A percentile compares a stretch with the other conserved stretches of the same genome.
phyloP scores from a whole-genome alignment of 2,797 vertebrate genomes.

The Melanotaenia pygmaea region DNA sequence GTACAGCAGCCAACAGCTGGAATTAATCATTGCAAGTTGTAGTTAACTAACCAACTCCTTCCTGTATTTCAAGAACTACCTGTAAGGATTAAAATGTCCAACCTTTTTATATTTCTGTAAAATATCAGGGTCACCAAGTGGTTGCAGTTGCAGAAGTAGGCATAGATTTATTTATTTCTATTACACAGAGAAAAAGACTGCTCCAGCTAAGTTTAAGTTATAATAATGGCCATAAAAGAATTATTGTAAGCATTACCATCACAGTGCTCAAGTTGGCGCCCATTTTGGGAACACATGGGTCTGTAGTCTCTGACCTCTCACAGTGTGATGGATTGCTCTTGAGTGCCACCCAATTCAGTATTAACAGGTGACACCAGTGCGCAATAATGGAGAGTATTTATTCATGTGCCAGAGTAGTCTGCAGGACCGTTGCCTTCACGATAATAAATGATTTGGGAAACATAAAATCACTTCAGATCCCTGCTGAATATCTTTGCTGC shows the following conservation, averaged over 20 bases:
- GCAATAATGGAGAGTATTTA: not conserved
- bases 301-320: not conserved
- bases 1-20: too few species aligned
- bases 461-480: not conserved
- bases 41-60: too few species aligned
- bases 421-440: too few species aligned
- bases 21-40: too few species aligned
- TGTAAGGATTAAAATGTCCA: too few species aligned
- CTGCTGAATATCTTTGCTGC: not conserved
- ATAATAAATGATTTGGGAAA: not conserved
- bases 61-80: too few species aligned
- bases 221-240: not conserved
- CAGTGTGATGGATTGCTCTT: not conserved
- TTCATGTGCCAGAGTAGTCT: not conserved
- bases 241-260: not conserved
- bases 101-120: not conserved
- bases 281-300: not conserved
- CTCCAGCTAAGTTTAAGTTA: not conserved
- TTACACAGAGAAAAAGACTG: not conserved
- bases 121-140: too few species aligned
- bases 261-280: not conserved
- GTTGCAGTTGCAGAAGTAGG: too few species aligned
- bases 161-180: too few species aligned
- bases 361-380: not conserved
- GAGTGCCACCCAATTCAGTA: not conserved